Conservation (phyloP, 1,140 invertebrate genomes). For the Chionoecetes opilio region DNA sequence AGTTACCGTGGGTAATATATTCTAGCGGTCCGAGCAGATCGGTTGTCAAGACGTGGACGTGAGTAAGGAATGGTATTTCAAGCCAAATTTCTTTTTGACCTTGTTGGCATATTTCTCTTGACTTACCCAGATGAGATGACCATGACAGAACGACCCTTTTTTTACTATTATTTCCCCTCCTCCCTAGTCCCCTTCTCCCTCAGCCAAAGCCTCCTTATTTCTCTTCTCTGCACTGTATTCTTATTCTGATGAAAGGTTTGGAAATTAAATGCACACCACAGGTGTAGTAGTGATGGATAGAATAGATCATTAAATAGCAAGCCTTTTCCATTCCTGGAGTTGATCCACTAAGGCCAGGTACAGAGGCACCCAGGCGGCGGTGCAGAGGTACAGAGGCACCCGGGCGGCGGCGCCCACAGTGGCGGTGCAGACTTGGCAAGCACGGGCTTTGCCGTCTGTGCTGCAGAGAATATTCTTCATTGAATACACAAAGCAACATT, state of each 20-base stretch:
- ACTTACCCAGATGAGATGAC: not conserved
- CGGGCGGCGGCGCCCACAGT: not conserved
- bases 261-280: not conserved
- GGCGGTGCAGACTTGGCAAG: not conserved
- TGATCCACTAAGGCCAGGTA: too few relatives aligned
- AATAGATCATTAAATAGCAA: not conserved
- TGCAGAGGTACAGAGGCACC: too few relatives aligned
- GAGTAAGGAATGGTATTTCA: not conserved
- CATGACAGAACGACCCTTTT: constrained; percentile 8
- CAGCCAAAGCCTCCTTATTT: not conserved
- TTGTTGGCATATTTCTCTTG: not conserved
- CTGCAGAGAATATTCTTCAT: too few relatives aligned
- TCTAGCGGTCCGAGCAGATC: not conserved
- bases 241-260: not conserved
- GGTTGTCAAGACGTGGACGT: not conserved
- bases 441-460: too few relatives aligned
- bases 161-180: not conserved
- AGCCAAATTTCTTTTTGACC: not conserved
- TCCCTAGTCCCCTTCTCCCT: too few relatives aligned
- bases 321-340: too few relatives aligned
- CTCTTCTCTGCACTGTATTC: not conserved
- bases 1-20: not conserved
- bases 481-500: not conserved
- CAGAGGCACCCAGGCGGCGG: not conserved
- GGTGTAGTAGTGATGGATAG: not conserved